Evolutionary conservation across 2,797 vertebrate species (phyloP).

Genomic region (Poeciliopsis infans): DNA sequence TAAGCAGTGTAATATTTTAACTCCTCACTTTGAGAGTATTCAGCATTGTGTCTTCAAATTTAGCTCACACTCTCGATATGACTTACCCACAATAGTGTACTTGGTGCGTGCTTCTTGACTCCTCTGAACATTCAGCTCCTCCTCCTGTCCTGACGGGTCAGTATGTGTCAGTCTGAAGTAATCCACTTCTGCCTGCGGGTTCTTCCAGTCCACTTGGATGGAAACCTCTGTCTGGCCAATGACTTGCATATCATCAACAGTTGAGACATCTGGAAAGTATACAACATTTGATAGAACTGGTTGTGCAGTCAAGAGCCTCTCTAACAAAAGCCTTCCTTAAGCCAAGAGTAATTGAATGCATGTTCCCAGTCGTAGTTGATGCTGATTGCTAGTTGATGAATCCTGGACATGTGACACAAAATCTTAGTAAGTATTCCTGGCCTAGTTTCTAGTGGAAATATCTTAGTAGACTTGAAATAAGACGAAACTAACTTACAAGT

Average conservation of each 20-base stretch:
- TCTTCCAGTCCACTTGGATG: conserved; percentile 91
- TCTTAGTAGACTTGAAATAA: too few relatives aligned
- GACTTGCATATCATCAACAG: conserved; percentile 80
- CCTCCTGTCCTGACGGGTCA: conserved; percentile 75
- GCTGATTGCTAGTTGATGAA: neutral
- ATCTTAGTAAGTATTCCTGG: too few relatives aligned
- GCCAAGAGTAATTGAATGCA: conserved; percentile 31
- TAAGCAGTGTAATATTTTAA: neutral
- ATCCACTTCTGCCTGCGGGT: conserved; percentile 82
- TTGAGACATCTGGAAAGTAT: conserved; percentile 73
- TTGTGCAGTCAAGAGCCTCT: conserved; percentile 28
- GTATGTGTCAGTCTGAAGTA: conserved; percentile 86
- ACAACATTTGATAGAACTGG: conserved; percentile 28
- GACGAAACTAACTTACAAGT: too few relatives aligned
- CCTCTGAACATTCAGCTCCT: conserved; percentile 76
- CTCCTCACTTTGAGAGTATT: neutral
- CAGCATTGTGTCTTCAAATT: neutral
- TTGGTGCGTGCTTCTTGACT: conserved; percentile 86
- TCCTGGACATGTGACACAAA: conserved; percentile 12
- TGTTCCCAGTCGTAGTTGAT: conserved; percentile 20
- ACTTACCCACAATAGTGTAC: conserved; percentile 85
- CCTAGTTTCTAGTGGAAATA: too few relatives aligned
- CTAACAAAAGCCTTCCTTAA: conserved; percentile 26
- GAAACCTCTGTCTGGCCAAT: conserved; percentile 86
- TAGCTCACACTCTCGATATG: neutral